These are phyloP conservation scores for Oscheius sp. DNA, from an alignment of 2,888 invertebrate species.

Conservation along the genomic window DNA sequence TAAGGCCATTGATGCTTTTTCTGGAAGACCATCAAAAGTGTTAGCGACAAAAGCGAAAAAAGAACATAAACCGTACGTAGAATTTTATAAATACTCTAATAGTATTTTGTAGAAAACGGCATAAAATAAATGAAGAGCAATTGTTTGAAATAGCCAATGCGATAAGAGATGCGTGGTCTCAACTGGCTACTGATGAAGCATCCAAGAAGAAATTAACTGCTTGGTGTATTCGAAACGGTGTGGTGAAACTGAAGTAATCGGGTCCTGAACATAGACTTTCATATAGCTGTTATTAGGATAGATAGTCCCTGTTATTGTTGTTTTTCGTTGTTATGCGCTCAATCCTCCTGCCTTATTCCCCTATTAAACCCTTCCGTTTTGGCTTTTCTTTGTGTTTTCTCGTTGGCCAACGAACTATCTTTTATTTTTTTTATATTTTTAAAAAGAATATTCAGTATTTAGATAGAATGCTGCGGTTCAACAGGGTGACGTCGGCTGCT, in stretches of 20 bases:
- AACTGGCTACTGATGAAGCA: constrained; percentile 10
- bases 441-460: neutral
- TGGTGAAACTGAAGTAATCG: constrained; percentile 11
- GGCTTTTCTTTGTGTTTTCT: neutral
- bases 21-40: no score
- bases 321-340: constrained; percentile 10
- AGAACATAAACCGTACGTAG: neutral
- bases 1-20: no score
- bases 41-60: neutral
- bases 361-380: constrained; percentile 4
- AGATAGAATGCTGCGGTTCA: constrained; percentile 15
- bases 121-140: constrained; percentile 12
- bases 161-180: constrained; percentile 6
- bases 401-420: neutral
- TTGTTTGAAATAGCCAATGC: neutral
- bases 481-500: neutral
- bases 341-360: neutral
- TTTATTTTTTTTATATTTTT: neutral
- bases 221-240: constrained; percentile 24
- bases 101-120: constrained; percentile 10
- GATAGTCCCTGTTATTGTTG: neutral
- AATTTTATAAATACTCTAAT: no score
- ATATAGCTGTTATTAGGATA: constrained; percentile 5
- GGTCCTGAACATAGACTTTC: neutral
- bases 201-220: neutral